A percentile compares a stretch with the other conserved stretches of the same genome.
Evolutionary conservation across 23 tunicate genomes (phyloP).

Genomic region (Ascidia mentula): DNA sequence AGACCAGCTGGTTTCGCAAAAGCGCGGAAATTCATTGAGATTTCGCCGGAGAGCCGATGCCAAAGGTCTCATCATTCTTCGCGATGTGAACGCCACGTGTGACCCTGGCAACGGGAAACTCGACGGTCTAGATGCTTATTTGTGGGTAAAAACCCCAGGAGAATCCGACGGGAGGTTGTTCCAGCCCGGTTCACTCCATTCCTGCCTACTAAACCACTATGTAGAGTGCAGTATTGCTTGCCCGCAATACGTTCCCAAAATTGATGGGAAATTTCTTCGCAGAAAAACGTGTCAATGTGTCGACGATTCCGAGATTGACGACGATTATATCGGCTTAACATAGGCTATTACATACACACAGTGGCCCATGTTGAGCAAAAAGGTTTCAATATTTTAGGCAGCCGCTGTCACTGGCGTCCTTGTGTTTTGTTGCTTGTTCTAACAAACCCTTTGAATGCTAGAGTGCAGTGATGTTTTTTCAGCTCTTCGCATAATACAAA

Average conservation of each 20-base stretch:
- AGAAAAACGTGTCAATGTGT: conserved; percentile 37
- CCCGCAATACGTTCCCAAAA: conserved; percentile 75
- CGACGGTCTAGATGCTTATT: conserved; percentile 57
- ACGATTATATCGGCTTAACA: not conserved
- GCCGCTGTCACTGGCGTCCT: not conserved
- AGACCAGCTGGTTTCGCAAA: not conserved
- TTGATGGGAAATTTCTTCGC: conserved; percentile 60
- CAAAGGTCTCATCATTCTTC: not conserved
- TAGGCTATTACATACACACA: not conserved
- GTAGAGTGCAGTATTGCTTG: conserved; percentile 60
- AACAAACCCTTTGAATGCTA: no score
- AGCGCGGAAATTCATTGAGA: not conserved
- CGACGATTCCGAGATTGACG: not conserved
- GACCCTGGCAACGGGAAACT: conserved; percentile 13
- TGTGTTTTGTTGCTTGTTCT: no score
- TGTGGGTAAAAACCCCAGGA: conserved; percentile 75
- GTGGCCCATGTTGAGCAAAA: not conserved
- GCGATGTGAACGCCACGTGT: conserved; percentile 14
- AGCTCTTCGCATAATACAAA: no score
- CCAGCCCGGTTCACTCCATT: conserved; percentile 60
- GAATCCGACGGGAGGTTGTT: conserved; percentile 77
- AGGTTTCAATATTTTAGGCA: not conserved
- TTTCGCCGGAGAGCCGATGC: not conserved
- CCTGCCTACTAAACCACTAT: conserved; percentile 54
- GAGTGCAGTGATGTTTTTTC: no score